Conservation (phyloP, 1,140 invertebrate genomes). For the Neoseiulus cucumeris region DNA sequence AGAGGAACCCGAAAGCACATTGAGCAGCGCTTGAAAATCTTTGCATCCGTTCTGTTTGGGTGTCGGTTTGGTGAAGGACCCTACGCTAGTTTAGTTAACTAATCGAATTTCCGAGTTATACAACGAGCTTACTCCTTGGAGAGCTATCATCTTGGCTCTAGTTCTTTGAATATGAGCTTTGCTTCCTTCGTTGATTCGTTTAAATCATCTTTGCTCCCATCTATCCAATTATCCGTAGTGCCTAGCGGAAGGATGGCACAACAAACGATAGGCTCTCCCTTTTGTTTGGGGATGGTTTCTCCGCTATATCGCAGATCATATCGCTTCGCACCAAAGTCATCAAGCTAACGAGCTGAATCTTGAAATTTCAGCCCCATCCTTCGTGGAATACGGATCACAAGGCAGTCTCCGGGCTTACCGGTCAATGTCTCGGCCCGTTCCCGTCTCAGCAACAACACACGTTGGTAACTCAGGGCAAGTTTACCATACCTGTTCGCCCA, state of each 20-base stretch:
- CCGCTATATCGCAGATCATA: not conserved
- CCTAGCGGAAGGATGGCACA: no score
- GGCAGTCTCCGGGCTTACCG: conserved; percentile 5
- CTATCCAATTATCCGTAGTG: no score
- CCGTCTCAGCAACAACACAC: conserved; percentile 4
- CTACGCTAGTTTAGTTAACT: no score
- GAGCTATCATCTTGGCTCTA: no score
- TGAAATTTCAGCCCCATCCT: not conserved
- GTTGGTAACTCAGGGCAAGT: not conserved
- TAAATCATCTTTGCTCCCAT: no score
- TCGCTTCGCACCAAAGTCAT: not conserved
- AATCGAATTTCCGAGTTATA: no score
- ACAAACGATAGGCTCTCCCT: not conserved
- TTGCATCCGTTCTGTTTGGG: conserved; percentile 11
- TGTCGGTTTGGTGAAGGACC: conserved; percentile 7
- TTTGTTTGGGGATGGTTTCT: not conserved
- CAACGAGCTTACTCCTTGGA: no score
- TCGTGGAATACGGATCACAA: conserved; percentile 11
- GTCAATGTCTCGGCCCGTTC: not conserved
- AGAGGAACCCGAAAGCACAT: no score
- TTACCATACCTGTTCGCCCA: conserved; percentile 11
- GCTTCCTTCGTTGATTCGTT: no score
- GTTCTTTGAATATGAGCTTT: no score
- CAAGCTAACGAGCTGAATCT: not conserved
- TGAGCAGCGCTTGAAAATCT: not conserved